Evolutionary conservation across 2,797 vertebrate genomes (phyloP).

Genomic region (Hydrocynus forskahlii): DNA sequence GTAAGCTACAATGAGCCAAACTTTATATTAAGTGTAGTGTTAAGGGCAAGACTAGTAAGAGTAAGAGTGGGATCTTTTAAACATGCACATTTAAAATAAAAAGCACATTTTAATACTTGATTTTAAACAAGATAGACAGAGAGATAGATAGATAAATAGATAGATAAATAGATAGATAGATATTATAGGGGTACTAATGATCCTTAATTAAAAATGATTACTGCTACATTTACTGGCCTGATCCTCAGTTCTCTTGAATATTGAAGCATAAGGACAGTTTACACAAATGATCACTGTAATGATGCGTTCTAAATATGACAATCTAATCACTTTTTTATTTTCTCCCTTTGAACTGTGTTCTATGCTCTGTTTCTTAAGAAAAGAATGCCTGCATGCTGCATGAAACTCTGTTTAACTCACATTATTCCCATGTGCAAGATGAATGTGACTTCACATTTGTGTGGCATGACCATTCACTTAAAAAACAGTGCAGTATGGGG

Average conservation of each 20-base stretch:
- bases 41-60: not conserved
- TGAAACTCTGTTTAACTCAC: constrained; percentile 44
- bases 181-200: not conserved
- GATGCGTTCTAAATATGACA: constrained; percentile 11
- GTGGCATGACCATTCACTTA: not conserved
- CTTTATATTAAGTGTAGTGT: not conserved
- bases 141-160: not conserved
- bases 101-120: not conserved
- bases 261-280: constrained; percentile 1
- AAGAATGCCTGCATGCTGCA: constrained; percentile 68
- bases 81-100: not conserved
- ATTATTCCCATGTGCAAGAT: constrained; percentile 28
- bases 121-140: no score
- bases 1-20: constrained; percentile 2
- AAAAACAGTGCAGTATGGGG: constrained; percentile 61
- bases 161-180: no score
- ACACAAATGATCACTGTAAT: not conserved
- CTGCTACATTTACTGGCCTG: not conserved
- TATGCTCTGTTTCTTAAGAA: constrained; percentile 32
- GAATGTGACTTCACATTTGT: not conserved
- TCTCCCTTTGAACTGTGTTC: constrained; percentile 13
- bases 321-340: constrained; percentile 15
- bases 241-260: not conserved
- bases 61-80: not conserved
- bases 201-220: constrained; percentile 11